These are phyloP conservation scores for Diprion similis DNA, from an alignment of 1,140 invertebrate genomes.

Conservation along the genomic window DNA sequence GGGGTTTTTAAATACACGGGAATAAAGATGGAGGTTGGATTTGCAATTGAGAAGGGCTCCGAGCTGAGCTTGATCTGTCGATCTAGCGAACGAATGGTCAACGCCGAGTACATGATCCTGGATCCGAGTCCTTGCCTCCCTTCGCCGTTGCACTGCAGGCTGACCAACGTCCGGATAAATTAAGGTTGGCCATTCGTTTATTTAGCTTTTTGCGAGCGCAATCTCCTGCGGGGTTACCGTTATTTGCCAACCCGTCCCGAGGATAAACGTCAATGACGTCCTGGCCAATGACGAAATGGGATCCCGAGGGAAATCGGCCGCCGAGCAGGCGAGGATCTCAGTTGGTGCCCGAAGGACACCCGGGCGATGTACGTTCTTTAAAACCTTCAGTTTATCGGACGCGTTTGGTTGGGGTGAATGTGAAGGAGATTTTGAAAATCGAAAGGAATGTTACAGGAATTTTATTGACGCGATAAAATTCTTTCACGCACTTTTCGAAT, in stretches of 20 bases:
- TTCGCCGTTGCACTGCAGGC: neutral
- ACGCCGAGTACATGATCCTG: too few species aligned
- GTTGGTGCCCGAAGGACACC: neutral
- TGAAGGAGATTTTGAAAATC: too few species aligned
- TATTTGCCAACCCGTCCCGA: neutral
- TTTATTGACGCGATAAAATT: too few species aligned
- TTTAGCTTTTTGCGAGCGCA: neutral
- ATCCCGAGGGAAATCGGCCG: neutral
- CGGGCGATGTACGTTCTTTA: too few species aligned
- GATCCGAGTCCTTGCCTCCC: neutral
- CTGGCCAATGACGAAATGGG: neutral
- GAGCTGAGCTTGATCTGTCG: neutral
- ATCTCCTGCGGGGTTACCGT: neutral
- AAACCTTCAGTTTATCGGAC: too few species aligned
- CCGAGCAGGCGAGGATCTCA: neutral
- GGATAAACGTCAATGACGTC: constrained; percentile 4
- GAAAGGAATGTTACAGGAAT: too few species aligned
- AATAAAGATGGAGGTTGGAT: neutral
- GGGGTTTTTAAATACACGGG: neutral
- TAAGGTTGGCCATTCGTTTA: neutral
- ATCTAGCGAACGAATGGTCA: neutral
- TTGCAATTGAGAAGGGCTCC: neutral
- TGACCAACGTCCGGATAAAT: neutral
- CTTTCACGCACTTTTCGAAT: too few species aligned
- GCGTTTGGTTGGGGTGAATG: too few species aligned